Percentiles rank a stretch among this genome's conserved stretches.
These are phyloP conservation scores for Dysmachus trigonus DNA, from an alignment of 2,888 invertebrate genomes.

Conservation along the genomic window DNA sequence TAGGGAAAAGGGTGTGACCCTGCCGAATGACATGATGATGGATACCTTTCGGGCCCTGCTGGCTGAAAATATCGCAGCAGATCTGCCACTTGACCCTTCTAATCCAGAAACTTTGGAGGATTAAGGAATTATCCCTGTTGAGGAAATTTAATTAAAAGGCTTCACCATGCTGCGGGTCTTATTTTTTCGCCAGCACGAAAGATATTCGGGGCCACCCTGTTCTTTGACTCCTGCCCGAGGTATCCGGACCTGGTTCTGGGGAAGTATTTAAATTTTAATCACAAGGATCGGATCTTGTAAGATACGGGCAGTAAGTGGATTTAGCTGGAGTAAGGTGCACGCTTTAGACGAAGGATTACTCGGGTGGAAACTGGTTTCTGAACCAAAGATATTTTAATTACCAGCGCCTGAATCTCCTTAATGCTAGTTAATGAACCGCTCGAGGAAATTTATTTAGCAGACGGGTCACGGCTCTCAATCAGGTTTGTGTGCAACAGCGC, in stretches of 20 bases:
- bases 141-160: neutral
- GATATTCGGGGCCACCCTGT: neutral
- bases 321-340: neutral
- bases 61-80: neutral
- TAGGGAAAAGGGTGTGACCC: neutral
- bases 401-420: neutral
- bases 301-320: neutral
- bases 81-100: neutral
- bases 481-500: neutral
- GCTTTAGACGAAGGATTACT: neutral
- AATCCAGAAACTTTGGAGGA: neutral
- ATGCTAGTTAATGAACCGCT: neutral
- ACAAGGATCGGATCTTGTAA: neutral
- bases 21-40: neutral
- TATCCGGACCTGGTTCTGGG: neutral
- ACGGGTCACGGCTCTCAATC: neutral
- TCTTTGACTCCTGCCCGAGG: neutral
- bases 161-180: neutral
- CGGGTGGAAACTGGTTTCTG: neutral
- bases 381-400: neutral
- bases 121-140: neutral
- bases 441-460: neutral
- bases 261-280: neutral
- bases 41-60: neutral
- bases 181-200: neutral